phyloP scores from a whole-genome alignment of 2,797 vertebrate species.

The Moxostoma hubbsi region DNA sequence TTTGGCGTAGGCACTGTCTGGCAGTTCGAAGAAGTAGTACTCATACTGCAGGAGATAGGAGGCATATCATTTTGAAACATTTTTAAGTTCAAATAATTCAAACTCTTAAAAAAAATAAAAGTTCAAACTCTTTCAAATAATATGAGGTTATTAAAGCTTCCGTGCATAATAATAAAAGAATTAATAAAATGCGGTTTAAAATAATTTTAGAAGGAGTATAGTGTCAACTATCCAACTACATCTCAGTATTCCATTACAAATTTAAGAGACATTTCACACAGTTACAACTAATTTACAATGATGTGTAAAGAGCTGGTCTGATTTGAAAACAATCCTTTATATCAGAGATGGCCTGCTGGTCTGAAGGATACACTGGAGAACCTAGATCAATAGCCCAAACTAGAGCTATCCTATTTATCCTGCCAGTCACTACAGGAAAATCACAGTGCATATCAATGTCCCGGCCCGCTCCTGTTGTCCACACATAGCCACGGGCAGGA shows the following conservation, averaged over 20 bases:
- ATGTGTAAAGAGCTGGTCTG: background rate
- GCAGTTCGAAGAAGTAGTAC: too few relatives aligned
- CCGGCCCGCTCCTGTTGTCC: conserved; percentile 23
- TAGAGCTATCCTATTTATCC: conserved; percentile 9
- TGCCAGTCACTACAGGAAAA: conserved; percentile 28
- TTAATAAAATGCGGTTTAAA: too few relatives aligned
- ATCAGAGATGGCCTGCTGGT: background rate
- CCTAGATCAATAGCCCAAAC: conserved; percentile 9
- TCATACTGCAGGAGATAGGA: too few relatives aligned
- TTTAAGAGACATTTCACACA: conserved; percentile 11
- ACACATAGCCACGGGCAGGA: conserved; percentile 5
- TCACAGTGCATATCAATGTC: conserved; percentile 27
- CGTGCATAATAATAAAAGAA: too few relatives aligned
- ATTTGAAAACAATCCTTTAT: background rate
- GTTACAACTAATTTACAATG: conserved; percentile 9
- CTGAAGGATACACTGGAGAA: background rate
- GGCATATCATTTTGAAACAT: too few relatives aligned
- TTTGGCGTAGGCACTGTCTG: too few relatives aligned
- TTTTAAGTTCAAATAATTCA: too few relatives aligned
- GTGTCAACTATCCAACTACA: too few relatives aligned
- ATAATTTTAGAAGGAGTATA: too few relatives aligned
- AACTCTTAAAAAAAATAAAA: too few relatives aligned
- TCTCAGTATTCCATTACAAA: background rate
- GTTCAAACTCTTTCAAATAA: too few relatives aligned
- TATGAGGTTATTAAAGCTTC: too few relatives aligned